A percentile compares a stretch with the other conserved stretches of the same genome.
phyloP scores from a whole-genome alignment of 35 echinoderm and acorn worm species.

The Nesometra sesokonis region DNA sequence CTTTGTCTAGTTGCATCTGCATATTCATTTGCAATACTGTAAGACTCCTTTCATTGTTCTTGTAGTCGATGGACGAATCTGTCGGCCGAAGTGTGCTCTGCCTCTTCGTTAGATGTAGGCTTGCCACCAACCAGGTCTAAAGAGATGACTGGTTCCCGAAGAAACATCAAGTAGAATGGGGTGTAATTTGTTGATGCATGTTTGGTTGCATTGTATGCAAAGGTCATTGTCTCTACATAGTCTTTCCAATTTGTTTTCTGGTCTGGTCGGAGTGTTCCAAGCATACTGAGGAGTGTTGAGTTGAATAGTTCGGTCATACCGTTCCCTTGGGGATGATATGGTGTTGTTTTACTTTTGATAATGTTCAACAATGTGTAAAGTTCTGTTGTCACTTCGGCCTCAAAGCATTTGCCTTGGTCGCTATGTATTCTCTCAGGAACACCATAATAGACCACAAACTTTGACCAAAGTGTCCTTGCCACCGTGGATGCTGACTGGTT shows the following conservation, averaged over 20 bases:
- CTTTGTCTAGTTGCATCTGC: not conserved
- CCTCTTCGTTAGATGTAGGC: not conserved
- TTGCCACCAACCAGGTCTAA: conserved; percentile 15
- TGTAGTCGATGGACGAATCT: conserved; percentile 8
- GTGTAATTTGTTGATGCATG: conserved; percentile 13
- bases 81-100: conserved; percentile 8
- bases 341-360: conserved; percentile 11
- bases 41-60: not conserved
- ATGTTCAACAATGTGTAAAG: conserved; percentile 14
- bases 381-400: not conserved
- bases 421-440: conserved; percentile 26
- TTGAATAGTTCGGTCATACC: conserved; percentile 3
- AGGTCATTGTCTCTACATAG: conserved; percentile 3
- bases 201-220: conserved; percentile 21
- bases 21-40: not conserved
- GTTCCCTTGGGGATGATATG: no score
- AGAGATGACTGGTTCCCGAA: conserved; percentile 22
- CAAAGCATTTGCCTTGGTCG: conserved; percentile 33
- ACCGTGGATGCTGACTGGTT: conserved; percentile 20
- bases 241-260: conserved; percentile 32
- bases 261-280: conserved; percentile 10
- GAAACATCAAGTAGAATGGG: conserved; percentile 30
- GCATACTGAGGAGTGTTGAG: conserved; percentile 16
- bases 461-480: conserved; percentile 10
- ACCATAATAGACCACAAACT: conserved; percentile 41